These are phyloP conservation scores for Hydrotaea cyrtoneurina DNA, from an alignment of 2,888 invertebrate genomes.

Conservation along the genomic window DNA sequence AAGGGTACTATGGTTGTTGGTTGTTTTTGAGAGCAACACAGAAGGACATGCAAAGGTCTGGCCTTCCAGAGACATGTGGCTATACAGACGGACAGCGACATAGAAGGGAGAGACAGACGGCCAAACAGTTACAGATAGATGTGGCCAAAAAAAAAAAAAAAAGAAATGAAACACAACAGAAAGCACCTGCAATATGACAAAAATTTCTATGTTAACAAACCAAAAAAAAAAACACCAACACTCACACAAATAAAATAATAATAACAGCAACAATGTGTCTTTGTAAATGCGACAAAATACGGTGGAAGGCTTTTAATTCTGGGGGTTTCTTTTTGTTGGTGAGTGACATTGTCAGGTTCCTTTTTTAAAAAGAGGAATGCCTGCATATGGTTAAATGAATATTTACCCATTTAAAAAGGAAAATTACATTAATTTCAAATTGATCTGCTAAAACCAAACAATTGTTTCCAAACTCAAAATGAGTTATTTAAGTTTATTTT, in stretches of 20 bases:
- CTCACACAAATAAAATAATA: constrained; percentile 23
- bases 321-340: neutral
- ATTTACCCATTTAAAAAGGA: too few relatives aligned
- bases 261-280: constrained; percentile 64
- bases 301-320: constrained; percentile 62
- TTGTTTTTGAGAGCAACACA: neutral
- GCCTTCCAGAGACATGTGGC: constrained; percentile 63
- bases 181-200: constrained; percentile 76
- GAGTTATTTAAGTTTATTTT: too few relatives aligned
- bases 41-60: constrained; percentile 42
- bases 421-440: too few relatives aligned
- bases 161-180: constrained; percentile 59
- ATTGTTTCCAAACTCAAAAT: too few relatives aligned
- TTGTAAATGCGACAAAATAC: constrained; percentile 70
- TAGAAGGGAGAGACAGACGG: constrained; percentile 22
- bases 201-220: constrained; percentile 69
- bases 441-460: too few relatives aligned
- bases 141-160: constrained; percentile 66
- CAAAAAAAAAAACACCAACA: constrained; percentile 39
- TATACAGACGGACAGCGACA: constrained; percentile 57
- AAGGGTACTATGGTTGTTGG: constrained; percentile 31
- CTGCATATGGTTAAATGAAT: too few relatives aligned
- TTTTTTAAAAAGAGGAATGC: too few relatives aligned
- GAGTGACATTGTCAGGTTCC: too few relatives aligned
- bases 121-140: constrained; percentile 62